Conservation (phyloP, 2,113 vertebrate species). For the Vicugna pacos region DNA sequence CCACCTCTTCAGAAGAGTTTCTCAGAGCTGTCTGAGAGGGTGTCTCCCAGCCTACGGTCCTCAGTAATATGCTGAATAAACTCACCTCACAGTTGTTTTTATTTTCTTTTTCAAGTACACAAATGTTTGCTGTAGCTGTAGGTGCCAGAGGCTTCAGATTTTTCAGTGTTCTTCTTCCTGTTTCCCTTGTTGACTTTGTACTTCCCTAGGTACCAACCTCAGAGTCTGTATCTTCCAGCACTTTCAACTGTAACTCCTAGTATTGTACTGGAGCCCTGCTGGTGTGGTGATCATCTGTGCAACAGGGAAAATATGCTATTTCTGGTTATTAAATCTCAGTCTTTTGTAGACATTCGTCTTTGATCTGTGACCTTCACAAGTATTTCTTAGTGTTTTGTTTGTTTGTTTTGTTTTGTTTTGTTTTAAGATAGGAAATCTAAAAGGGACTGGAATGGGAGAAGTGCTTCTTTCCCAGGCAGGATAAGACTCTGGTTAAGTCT, state of each 20-base stretch:
- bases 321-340: background rate
- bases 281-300: background rate
- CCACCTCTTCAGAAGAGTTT: no score
- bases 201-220: background rate
- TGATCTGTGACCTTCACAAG: background rate
- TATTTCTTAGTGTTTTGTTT: background rate
- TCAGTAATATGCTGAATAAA: background rate
- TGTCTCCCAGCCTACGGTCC: background rate
- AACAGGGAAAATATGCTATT: background rate
- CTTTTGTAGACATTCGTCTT: background rate
- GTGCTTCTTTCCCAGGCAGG: fast-evolving
- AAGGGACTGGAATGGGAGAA: background rate
- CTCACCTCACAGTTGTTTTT: background rate
- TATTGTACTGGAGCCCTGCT: background rate
- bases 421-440: background rate
- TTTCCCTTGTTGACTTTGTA: background rate
- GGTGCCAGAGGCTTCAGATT: background rate
- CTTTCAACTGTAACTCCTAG: background rate
- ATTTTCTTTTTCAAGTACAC: background rate
- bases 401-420: background rate
- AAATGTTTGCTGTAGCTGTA: background rate
- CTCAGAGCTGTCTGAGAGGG: no score
- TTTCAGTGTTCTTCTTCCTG: background rate
- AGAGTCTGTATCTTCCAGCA: background rate
- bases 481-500: background rate